Conservation (phyloP, 2,888 invertebrate genomes). For the Drosophila pseudotalamancana region DNA sequence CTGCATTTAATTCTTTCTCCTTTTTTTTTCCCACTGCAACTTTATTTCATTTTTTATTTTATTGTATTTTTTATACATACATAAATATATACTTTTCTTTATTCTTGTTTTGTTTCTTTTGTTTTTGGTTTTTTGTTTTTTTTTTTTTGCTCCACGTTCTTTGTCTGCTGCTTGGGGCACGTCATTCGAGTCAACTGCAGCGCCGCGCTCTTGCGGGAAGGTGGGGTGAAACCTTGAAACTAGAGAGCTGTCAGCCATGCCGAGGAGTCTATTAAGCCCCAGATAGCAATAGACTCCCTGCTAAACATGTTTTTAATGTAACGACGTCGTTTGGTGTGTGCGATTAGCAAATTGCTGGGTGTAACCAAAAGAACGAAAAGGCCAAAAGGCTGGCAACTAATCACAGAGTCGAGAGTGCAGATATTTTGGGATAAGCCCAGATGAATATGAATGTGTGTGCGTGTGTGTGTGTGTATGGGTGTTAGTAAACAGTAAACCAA, state of each 20-base stretch:
- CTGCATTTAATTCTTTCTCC: slow-evolving; percentile 58
- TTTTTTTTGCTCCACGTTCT: slow-evolving; percentile 12
- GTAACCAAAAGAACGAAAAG: neutral
- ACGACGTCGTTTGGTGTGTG: slow-evolving; percentile 29
- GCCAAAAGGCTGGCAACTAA: neutral
- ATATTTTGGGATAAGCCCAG: no score
- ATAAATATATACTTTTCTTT: no score
- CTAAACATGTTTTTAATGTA: slow-evolving; percentile 27
- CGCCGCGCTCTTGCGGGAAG: slow-evolving; percentile 2
- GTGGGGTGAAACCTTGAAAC: slow-evolving; percentile 25
- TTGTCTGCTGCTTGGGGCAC: slow-evolving; percentile 24
- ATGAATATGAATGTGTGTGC: no score
- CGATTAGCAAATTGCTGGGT: slow-evolving; percentile 23
- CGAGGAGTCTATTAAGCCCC: slow-evolving; percentile 38
- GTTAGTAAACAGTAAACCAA: neutral
- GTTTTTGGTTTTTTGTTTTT: neutral
- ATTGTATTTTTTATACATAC: neutral
- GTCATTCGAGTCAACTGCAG: slow-evolving; percentile 40
- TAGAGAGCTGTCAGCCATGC: slow-evolving; percentile 29
- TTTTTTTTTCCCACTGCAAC: neutral
- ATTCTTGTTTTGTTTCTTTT: no score
- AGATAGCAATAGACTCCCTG: slow-evolving; percentile 9
- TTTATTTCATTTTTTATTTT: neutral
- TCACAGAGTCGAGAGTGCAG: neutral
- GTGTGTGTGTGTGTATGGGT: no score